These are phyloP conservation scores for Anastrepha obliqua DNA, from an alignment of 1,140 invertebrate genomes.

Conservation along the genomic window DNA sequence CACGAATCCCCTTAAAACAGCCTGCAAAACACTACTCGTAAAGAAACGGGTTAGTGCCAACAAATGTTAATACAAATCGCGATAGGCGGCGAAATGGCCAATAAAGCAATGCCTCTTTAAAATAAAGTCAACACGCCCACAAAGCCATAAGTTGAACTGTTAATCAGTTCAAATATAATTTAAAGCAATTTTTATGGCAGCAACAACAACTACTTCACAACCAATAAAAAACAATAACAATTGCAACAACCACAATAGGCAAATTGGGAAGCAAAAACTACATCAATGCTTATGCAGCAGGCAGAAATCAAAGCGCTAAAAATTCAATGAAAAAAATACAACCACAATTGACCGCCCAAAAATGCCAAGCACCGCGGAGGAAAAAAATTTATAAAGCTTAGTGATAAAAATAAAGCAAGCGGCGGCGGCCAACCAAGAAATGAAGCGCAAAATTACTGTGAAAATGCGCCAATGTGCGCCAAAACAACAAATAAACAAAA, in stretches of 20 bases:
- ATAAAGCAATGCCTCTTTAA: constrained; percentile 56
- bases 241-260: not conserved
- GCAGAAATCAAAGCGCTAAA: not conserved
- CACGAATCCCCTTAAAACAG: too few relatives aligned
- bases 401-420: constrained; percentile 43
- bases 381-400: constrained; percentile 1
- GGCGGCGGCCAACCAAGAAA: not conserved
- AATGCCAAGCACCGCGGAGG: not conserved
- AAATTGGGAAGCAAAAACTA: not conserved
- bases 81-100: constrained; percentile 46
- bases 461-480: not conserved
- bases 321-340: constrained; percentile 1
- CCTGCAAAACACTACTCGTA: too few relatives aligned
- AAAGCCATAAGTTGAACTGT: constrained; percentile 60
- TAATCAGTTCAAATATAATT: constrained; percentile 60
- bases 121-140: constrained; percentile 58
- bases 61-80: not conserved
- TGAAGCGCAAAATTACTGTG: constrained; percentile 2
- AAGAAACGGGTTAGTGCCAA: too few relatives aligned
- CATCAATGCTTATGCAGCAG: not conserved
- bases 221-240: not conserved
- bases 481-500: constrained; percentile 13
- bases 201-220: not conserved
- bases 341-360: constrained; percentile 16
- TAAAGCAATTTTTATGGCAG: constrained; percentile 55